A percentile compares a stretch with the other conserved stretches of the same genome.
Conservation (phyloP, 2,113 vertebrate species). For the Aspiorhynchus laticeps region DNA sequence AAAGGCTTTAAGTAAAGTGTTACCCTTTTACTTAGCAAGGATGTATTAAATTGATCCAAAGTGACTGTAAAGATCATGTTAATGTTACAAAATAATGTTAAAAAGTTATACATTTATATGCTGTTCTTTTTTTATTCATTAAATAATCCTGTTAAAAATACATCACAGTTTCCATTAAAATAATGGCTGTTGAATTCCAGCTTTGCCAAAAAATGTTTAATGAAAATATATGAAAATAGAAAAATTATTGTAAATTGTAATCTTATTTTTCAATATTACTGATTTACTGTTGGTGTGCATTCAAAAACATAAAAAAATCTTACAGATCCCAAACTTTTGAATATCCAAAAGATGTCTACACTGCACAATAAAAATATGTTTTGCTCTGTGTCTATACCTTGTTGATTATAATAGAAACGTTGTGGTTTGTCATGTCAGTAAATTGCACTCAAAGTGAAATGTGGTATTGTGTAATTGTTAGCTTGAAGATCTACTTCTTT, state of each 20-base stretch:
- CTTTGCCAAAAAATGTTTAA: no score
- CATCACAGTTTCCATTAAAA: background rate
- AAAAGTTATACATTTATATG: background rate
- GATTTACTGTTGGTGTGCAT: no score
- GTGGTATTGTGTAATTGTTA: background rate
- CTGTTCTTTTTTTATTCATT: background rate
- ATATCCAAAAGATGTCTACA: no score
- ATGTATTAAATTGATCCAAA: background rate
- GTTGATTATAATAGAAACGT: background rate
- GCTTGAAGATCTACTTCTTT: background rate
- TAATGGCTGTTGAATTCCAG: no score
- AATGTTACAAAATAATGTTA: no score
- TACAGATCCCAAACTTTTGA: background rate
- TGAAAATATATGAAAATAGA: no score
- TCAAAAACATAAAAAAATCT: background rate
- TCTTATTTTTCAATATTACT: no score
- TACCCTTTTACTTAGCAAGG: background rate
- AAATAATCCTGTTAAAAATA: background rate
- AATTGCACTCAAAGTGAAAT: background rate
- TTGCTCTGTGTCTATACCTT: background rate
- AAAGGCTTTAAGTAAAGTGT: no score
- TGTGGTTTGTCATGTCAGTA: background rate
- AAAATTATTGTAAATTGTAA: no score
- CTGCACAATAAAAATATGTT: no score
- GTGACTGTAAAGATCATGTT: background rate